Evolutionary conservation across 2,797 vertebrate species (phyloP), one percentile per base, ranked within the genome.

Genomic region (Nyctibius grandis): DNA sequence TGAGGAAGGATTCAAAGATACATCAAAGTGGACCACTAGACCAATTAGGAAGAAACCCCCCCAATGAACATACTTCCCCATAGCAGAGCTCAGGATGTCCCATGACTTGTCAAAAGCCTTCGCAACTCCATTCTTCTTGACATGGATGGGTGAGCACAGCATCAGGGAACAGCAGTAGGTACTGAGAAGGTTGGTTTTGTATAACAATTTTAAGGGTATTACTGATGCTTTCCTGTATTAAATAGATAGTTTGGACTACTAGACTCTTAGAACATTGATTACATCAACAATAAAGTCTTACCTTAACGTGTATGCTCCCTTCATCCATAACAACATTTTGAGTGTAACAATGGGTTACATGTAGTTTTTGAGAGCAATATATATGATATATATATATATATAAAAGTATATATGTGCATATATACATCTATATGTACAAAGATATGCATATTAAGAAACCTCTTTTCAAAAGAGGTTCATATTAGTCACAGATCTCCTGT

Each of bases 391-490:
- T n/a, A n/a, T n/a, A n/a, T n/a, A n/a, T n/a, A n/a, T n/a, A n/a
- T n/a, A 5, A 45, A 31, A 34, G 33, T 8, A 12, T 20, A 28
- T 9, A 40, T 18, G 14, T 54, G 11, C 5, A 45, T 10, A 23
- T 22, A 21, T 23, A 31, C 5, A n/a, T 48, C 7, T 25, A n/a
- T n/a, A 45, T 1, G 0, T 44, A 47, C 4, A 53, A 1, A 1
- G 17, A 26, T 21, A 63, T 22, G 21, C 5, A 15, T 59, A 29
- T 54, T 28, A 54, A 63, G 29, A 76, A 63, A 15, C 6, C 9
- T 68, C 15, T 54, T 88, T 56, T 31, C 19, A 20, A 72, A 77
- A 61, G 18, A 51, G 1, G 59, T 28, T 84, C 12, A 34, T 33
- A 60, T 48, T 56, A 10, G 22, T 67, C 19, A 48, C n/a, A 29